These are phyloP conservation scores for Paramormyrops hopkinsi DNA, from an alignment of 2,797 vertebrate genomes.

Conservation along the genomic window DNA sequence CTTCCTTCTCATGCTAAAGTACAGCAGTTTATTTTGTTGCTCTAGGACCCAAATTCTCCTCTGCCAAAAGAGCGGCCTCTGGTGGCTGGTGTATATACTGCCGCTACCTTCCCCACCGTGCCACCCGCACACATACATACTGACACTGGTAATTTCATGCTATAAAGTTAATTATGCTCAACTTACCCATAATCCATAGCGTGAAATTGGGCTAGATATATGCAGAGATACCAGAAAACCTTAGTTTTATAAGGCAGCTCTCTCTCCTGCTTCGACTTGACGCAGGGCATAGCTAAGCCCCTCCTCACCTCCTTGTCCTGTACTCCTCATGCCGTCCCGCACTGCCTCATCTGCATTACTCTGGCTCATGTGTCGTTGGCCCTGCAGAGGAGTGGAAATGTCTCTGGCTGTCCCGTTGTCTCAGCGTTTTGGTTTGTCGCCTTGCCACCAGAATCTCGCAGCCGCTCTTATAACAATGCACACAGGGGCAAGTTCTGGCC, in stretches of 20 bases:
- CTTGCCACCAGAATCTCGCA: not conserved
- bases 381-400: not conserved
- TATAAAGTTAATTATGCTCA: not conserved
- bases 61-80: not conserved
- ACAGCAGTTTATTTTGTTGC: not conserved
- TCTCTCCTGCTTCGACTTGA: not conserved
- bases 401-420: not conserved
- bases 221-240: not conserved
- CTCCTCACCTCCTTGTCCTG: not conserved
- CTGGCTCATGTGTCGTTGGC: not conserved
- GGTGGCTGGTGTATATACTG: not conserved
- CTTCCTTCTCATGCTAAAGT: conserved; percentile 1
- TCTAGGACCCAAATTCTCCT: not conserved
- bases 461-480: not conserved
- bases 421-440: not conserved
- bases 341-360: not conserved
- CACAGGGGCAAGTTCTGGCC: not conserved
- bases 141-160: not conserved
- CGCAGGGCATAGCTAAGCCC: not conserved
- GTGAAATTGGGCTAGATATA: not conserved
- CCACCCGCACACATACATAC: not conserved
- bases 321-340: not conserved
- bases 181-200: not conserved
- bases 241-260: not conserved
- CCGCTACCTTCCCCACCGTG: not conserved